A percentile compares a stretch with the other conserved stretches of the same genome.
These are phyloP conservation scores for Callithrix jacchus DNA, from an alignment of 2,113 vertebrate species.

Conservation along the genomic window DNA sequence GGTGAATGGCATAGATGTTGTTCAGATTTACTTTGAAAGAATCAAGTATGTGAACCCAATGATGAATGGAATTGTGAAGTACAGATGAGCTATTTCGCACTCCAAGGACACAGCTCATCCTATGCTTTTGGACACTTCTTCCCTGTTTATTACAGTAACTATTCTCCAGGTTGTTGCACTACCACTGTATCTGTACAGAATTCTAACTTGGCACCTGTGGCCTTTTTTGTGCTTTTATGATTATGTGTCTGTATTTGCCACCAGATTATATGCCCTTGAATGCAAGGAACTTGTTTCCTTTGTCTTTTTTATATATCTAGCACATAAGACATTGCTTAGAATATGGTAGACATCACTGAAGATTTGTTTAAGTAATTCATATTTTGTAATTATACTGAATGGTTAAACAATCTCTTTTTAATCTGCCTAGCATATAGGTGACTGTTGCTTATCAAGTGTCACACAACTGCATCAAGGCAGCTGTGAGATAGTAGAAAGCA, in stretches of 20 bases:
- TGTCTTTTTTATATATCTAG: slow-evolving; percentile 53
- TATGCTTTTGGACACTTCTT: slow-evolving; percentile 58
- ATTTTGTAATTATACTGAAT: slow-evolving; percentile 59
- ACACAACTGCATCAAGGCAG: slow-evolving; percentile 51
- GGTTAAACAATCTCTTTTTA: slow-evolving; percentile 36
- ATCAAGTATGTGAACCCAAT: slow-evolving; percentile 61
- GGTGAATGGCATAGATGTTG: slow-evolving; percentile 67
- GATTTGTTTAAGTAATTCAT: slow-evolving; percentile 46
- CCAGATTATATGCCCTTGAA: slow-evolving; percentile 44
- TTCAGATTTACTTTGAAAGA: slow-evolving; percentile 70
- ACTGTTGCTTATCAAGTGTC: slow-evolving; percentile 53
- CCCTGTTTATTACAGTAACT: slow-evolving; percentile 39
- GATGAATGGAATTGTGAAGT: slow-evolving; percentile 70
- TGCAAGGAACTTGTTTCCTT: slow-evolving; percentile 48
- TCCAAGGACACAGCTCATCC: slow-evolving; percentile 54
- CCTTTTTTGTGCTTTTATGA: slow-evolving; percentile 63
- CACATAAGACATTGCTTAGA: slow-evolving; percentile 54
- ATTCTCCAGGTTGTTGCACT: slow-evolving; percentile 58
- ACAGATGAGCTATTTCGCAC: slow-evolving; percentile 63
- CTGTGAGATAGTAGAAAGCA: slow-evolving; percentile 51
- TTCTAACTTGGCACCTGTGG: slow-evolving; percentile 46
- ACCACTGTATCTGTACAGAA: slow-evolving; percentile 59
- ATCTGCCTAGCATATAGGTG: slow-evolving; percentile 55
- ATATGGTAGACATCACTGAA: slow-evolving; percentile 59
- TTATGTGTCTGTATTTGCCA: slow-evolving; percentile 60